Percentiles rank a stretch among this genome's conserved stretches.
Evolutionary conservation across 2,113 vertebrate species (phyloP).

Genomic region (Marcusenius ussheri): DNA sequence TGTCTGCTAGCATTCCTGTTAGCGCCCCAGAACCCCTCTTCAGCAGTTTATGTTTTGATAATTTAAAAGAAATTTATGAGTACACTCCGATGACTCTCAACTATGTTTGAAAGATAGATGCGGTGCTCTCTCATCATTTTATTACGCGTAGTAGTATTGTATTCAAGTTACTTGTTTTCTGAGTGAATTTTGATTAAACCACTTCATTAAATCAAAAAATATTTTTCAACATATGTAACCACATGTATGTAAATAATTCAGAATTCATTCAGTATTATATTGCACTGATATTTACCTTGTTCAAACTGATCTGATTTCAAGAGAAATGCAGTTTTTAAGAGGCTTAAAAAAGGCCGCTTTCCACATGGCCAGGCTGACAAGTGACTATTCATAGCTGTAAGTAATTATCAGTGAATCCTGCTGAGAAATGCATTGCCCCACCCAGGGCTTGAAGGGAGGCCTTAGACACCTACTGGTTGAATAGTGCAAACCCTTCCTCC

Average conservation of each 20-base stretch:
- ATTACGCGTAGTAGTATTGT: neutral
- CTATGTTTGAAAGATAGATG: neutral
- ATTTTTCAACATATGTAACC: neutral
- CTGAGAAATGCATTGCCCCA: neutral
- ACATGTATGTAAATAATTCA: neutral
- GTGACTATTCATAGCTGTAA: neutral
- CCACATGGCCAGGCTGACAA: neutral
- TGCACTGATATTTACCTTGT: neutral
- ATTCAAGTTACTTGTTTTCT: neutral
- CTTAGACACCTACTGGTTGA: neutral
- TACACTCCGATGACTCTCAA: neutral
- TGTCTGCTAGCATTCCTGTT: neutral
- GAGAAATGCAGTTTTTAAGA: neutral
- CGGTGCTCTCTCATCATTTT: neutral
- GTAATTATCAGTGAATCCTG: neutral
- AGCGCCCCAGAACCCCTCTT: neutral
- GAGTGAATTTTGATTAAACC: neutral
- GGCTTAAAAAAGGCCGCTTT: neutral
- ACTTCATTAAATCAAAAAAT: neutral
- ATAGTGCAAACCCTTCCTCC: neutral
- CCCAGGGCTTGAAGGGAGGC: neutral
- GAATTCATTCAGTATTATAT: neutral
- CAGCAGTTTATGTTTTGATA: neutral
- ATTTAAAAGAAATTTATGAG: neutral
- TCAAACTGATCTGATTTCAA: neutral